phyloP scores from a whole-genome alignment of 2,113 vertebrate genomes.

The Sander lucioperca region DNA sequence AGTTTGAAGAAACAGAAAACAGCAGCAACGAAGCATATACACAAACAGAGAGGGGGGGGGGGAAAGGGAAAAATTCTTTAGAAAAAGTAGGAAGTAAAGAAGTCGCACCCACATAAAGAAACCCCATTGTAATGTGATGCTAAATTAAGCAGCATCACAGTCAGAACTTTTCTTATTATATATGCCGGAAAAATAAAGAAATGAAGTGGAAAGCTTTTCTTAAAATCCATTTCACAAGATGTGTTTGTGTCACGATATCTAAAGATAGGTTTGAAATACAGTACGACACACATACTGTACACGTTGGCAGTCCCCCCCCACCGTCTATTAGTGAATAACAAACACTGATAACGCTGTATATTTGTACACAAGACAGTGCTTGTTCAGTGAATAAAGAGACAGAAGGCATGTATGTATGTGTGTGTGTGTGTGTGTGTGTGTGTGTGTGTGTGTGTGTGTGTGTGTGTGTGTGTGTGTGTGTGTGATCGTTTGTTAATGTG shows the following conservation, averaged over 20 bases:
- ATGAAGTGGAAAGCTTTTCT: background rate
- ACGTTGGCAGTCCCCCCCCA: background rate
- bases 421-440: background rate
- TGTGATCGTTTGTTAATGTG: background rate
- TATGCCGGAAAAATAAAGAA: background rate
- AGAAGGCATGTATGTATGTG: background rate
- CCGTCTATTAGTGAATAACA: background rate
- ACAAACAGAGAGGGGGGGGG: background rate
- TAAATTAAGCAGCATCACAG: slow-evolving; percentile 17
- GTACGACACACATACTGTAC: background rate
- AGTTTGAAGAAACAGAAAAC: slow-evolving; percentile 45
- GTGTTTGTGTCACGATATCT: background rate
- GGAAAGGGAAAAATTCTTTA: background rate
- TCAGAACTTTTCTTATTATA: background rate
- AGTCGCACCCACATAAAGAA: background rate
- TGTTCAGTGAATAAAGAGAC: slow-evolving; percentile 9
- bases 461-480: background rate
- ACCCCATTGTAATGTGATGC: slow-evolving; percentile 1
- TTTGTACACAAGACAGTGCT: background rate
- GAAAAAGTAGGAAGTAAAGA: slow-evolving; percentile 10
- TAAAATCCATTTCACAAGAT: background rate
- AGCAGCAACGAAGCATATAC: background rate
- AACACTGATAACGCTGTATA: background rate
- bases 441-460: background rate
- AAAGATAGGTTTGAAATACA: background rate